Conservation (phyloP, 2,113 vertebrate genomes). For the Bolborhynchus lineola region DNA sequence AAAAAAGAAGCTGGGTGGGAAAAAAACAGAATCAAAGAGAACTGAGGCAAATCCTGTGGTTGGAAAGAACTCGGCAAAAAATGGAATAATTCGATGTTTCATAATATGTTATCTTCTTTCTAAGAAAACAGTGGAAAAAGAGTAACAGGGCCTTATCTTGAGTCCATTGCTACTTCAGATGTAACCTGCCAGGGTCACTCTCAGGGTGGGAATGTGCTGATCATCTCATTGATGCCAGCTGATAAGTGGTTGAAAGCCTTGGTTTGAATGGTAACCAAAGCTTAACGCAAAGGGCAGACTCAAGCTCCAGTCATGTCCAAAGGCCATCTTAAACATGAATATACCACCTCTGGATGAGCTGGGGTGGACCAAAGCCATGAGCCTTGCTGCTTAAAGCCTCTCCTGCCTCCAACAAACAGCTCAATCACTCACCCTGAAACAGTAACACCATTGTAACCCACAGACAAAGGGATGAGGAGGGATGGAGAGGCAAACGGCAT, state of each 20-base stretch:
- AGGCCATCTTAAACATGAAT: background rate
- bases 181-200: background rate
- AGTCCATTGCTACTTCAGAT: background rate
- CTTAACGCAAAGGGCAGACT: background rate
- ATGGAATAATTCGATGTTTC: background rate
- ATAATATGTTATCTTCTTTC: background rate
- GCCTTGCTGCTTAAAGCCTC: background rate
- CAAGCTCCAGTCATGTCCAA: fast-evolving
- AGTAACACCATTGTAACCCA: background rate
- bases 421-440: background rate
- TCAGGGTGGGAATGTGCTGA: background rate
- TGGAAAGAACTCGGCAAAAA: background rate
- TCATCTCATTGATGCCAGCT: background rate
- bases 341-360: background rate
- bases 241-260: background rate
- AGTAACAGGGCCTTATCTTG: background rate
- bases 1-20: background rate
- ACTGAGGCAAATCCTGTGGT: background rate
- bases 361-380: background rate
- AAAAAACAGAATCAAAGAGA: background rate
- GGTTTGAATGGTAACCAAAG: background rate
- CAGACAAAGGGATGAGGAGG: background rate
- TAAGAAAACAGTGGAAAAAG: background rate
- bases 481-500: background rate
- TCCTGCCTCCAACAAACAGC: background rate